Evolutionary conservation across 2,113 vertebrate species (phyloP).

Genomic region (Diadophis punctatus): DNA sequence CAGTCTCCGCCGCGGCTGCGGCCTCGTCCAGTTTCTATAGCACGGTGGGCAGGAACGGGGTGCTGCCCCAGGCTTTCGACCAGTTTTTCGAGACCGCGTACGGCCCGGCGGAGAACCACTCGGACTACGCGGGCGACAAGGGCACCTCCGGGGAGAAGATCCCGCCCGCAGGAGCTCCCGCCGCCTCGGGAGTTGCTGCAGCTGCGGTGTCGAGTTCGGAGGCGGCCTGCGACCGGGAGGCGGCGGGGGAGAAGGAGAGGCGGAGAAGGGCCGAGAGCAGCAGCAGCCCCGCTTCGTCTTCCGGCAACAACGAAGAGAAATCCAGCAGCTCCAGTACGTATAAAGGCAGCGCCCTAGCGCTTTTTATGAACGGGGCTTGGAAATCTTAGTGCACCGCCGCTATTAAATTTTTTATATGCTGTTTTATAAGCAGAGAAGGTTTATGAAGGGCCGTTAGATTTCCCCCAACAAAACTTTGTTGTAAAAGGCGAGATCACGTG

Average conservation of each 20-base stretch:
- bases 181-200: conserved; percentile 68
- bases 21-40: conserved; percentile 87
- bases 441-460: conserved; percentile 98
- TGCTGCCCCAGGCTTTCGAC: conserved; percentile 95
- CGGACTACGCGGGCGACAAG: conserved; percentile 81
- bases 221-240: conserved; percentile 40
- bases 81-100: conserved; percentile 98
- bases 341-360: conserved; percentile 81
- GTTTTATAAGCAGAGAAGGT: conserved; percentile 99
- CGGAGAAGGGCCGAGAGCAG: conserved; percentile 78
- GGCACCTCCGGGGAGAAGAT: conserved; percentile 71
- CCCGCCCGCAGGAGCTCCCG: conserved; percentile 63
- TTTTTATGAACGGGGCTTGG: conserved; percentile 80
- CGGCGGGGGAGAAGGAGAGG: conserved; percentile 72
- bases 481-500: conserved; percentile 98
- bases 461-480: conserved; percentile 97
- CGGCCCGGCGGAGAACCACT: conserved; percentile 78
- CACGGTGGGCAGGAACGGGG: conserved; percentile 90
- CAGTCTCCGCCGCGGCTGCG: conserved; percentile 76
- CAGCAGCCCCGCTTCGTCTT: conserved; percentile 93
- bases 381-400: conserved; percentile 81
- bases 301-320: conserved; percentile 95
- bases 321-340: conserved; percentile 91
- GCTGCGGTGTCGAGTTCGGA: conserved; percentile 42
- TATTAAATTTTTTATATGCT: conserved; percentile 99